Percentiles rank a stretch among this genome's conserved stretches.
Conservation (phyloP, 2,888 invertebrate genomes). For the Ectropis crepuscularia region DNA sequence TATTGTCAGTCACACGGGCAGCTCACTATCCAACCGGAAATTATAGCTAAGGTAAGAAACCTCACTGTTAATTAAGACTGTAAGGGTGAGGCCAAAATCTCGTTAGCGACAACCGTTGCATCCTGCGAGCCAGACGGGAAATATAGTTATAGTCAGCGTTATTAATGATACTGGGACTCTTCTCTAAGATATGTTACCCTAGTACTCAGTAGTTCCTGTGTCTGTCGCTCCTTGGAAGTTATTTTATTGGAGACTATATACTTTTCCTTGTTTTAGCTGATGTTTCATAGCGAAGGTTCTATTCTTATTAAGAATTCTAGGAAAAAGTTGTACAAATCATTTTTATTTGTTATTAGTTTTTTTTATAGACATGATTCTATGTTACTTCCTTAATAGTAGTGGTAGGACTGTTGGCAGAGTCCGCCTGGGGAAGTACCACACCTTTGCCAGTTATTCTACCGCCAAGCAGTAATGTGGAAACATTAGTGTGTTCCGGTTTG, state of each 20-base stretch:
- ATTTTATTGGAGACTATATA: not conserved
- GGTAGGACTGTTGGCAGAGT: too few species aligned
- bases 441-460: too few species aligned
- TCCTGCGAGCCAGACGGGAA: slow-evolving; percentile 35
- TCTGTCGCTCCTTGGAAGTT: not conserved
- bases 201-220: slow-evolving; percentile 16
- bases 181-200: slow-evolving; percentile 14
- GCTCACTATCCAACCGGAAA: slow-evolving; percentile 40
- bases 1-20: slow-evolving; percentile 33
- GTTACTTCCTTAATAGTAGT: too few species aligned
- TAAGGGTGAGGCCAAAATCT: slow-evolving; percentile 49
- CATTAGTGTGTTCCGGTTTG: too few species aligned
- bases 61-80: slow-evolving; percentile 35
- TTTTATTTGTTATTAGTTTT: too few species aligned
- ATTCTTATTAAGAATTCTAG: too few species aligned
- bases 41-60: slow-evolving; percentile 38
- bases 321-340: too few species aligned
- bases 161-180: slow-evolving; percentile 31
- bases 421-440: too few species aligned
- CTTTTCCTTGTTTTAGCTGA: not conserved
- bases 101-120: slow-evolving; percentile 55
- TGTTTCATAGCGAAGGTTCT: too few species aligned
- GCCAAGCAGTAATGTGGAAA: too few species aligned
- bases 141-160: slow-evolving; percentile 38
- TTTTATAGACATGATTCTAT: too few species aligned